Evolutionary conservation across 2,797 vertebrate species (phyloP).

Genomic region (Austrolebias charrua): DNA sequence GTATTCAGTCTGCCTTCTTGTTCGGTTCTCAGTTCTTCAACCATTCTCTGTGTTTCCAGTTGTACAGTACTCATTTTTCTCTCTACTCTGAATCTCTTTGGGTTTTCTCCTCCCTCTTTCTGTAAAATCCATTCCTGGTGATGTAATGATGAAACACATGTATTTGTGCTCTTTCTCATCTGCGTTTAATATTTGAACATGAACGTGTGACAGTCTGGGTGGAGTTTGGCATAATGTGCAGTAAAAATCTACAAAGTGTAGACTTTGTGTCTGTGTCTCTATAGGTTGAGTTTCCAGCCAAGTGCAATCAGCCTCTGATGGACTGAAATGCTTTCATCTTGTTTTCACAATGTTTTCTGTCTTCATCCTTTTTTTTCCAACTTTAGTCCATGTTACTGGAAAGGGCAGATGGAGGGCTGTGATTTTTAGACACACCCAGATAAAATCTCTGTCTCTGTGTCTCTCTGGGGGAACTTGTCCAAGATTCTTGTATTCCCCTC

Average conservation of each 20-base stretch:
- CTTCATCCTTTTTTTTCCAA: conserved; percentile 38
- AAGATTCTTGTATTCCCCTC: conserved; percentile 62
- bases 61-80: neutral
- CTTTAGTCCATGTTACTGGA: conserved; percentile 38
- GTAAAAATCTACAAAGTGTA: conserved; percentile 23
- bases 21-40: neutral
- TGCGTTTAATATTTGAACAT: conserved; percentile 54
- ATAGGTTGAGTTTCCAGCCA: conserved; percentile 31
- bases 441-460: conserved; percentile 44
- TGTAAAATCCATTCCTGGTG: conserved; percentile 35
- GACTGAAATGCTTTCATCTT: conserved; percentile 62
- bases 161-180: conserved; percentile 40
- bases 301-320: conserved; percentile 53
- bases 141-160: conserved; percentile 55
- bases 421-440: conserved; percentile 72
- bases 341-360: conserved; percentile 57
- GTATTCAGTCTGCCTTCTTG: conserved; percentile 5
- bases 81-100: conserved; percentile 15
- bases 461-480: conserved; percentile 55
- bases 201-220: conserved; percentile 26
- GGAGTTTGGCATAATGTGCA: conserved; percentile 9
- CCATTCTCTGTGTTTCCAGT: neutral
- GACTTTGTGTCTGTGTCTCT: conserved; percentile 12
- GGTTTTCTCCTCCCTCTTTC: conserved; percentile 33
- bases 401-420: conserved; percentile 60